Percentiles rank a stretch among this genome's conserved stretches.
These are phyloP conservation scores for Dolomedes plantarius DNA, from an alignment of 2,888 invertebrate species.

Conservation along the genomic window DNA sequence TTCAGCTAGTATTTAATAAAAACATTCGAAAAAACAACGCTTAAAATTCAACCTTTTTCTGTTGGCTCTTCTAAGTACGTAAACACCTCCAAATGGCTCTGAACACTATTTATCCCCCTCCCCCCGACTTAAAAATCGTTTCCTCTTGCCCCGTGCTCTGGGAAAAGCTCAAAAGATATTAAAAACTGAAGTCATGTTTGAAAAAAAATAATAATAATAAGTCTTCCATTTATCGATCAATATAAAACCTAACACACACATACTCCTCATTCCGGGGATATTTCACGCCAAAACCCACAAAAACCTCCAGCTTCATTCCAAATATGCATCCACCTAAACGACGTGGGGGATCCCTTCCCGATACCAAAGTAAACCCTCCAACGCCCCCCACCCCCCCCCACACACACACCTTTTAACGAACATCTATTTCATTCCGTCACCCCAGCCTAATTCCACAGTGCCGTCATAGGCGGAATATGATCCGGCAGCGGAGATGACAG, in stretches of 20 bases:
- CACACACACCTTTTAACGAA: not conserved
- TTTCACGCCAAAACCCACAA: not conserved
- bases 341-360: constrained; percentile 34
- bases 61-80: too few species aligned
- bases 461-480: not conserved
- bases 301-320: constrained; percentile 23
- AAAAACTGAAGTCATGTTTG: too few species aligned
- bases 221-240: too few species aligned
- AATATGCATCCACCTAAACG: constrained; percentile 48
- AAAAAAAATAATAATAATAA: too few species aligned
- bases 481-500: not conserved
- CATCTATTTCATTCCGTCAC: not conserved
- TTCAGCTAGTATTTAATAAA: too few species aligned
- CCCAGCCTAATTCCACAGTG: not conserved
- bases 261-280: not conserved
- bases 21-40: too few species aligned
- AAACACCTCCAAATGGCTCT: too few species aligned
- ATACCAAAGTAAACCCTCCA: constrained; percentile 34
- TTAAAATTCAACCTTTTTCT: too few species aligned
- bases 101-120: too few species aligned
- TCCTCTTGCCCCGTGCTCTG: too few species aligned
- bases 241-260: not conserved
- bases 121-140: too few species aligned
- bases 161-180: too few species aligned
- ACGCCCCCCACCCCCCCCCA: constrained; percentile 21